Evolutionary conservation across 2,113 vertebrate species (phyloP), one percentile per base, ranked within the genome.

Genomic region (Cheilinus undulatus): DNA sequence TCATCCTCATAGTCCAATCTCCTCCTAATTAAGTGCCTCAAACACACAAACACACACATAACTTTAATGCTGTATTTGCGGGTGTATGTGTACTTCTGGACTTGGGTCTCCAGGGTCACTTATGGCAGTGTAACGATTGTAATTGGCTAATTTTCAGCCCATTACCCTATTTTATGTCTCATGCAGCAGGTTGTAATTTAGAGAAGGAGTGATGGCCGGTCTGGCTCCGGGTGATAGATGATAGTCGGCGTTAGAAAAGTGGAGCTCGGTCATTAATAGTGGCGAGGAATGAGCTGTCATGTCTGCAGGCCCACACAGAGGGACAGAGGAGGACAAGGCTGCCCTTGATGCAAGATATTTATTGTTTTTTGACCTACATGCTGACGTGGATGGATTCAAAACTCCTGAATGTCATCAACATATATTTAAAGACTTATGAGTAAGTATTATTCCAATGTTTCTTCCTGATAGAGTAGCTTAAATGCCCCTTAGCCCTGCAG

Each of bases 121-220:
- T 88, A 87, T 81, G 62, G 80, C 68, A 74, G 65, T 72, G 80
- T 91, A 90, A 92, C 91, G 83, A 89, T 79, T 83, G 53, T 89
- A 91, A 92, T 87, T 82, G 84, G 76, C 86, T 84, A 58, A 89
- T 93, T 91, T 91, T 88, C 78, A 69, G 66, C 79, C 78, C 85
- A 87, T 92, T 93, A 93, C 75, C 75, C 88, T 86, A 77, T 86
- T 91, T 89, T 84, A 90, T 91, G 86, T 91, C 73, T 76, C 80
- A 61, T 84, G 85, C 78, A 86, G 77, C 49, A 45, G 85, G 76
- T 60, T 81, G 77, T 90, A 88, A 89, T 90, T 89, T 77, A 83
- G 82, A 84, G 81, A 80, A 75, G 84, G 78, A 90, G 73, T 85
- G 58, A 91, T 90, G 68, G 76, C 59, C 4, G 54, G 53, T 52